Conservation (phyloP, 2,888 invertebrate genomes). For the Erebia aethiops region DNA sequence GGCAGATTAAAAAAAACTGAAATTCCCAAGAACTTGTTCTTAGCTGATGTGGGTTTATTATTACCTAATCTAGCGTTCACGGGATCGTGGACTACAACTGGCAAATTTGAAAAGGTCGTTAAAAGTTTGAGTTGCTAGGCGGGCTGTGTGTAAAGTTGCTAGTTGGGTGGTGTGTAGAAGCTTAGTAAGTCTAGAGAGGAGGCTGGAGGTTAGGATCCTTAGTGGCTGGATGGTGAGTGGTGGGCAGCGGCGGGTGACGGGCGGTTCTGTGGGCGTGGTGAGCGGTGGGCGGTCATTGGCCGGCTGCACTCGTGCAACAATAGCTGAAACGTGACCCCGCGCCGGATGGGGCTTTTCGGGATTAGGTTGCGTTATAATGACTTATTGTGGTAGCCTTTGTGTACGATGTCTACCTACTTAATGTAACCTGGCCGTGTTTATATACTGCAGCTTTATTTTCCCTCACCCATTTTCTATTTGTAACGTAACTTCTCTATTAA, state of each 20-base stretch:
- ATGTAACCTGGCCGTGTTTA: neutral
- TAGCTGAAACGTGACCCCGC: slow-evolving; percentile 59
- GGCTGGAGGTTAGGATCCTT: slow-evolving; percentile 10
- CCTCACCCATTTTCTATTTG: too few relatives aligned
- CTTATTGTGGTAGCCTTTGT: slow-evolving; percentile 12
- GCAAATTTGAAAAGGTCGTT: too few relatives aligned
- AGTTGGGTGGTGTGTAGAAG: slow-evolving; percentile 6
- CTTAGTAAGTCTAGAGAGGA: slow-evolving; percentile 16
- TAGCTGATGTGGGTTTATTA: too few relatives aligned
- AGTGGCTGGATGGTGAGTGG: slow-evolving; percentile 14
- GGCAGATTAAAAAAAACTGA: too few relatives aligned
- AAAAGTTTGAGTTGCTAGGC: too few relatives aligned
- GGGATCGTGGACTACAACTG: too few relatives aligned
- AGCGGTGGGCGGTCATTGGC: slow-evolving; percentile 35
- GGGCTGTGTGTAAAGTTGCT: neutral
- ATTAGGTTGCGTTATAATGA: slow-evolving; percentile 19
- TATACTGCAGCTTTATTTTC: too few relatives aligned
- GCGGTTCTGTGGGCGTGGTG: slow-evolving; percentile 42
- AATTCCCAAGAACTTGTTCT: too few relatives aligned
- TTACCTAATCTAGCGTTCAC: too few relatives aligned
- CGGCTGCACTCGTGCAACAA: slow-evolving; percentile 47
- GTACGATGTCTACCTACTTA: neutral
- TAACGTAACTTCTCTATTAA: too few relatives aligned
- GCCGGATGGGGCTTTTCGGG: slow-evolving; percentile 13
- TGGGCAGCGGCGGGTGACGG: slow-evolving; percentile 7